Evolutionary conservation across 2,888 invertebrate genomes (phyloP), one percentile per base, ranked within the genome.

Genomic region (Leptura quadrifasciata): DNA sequence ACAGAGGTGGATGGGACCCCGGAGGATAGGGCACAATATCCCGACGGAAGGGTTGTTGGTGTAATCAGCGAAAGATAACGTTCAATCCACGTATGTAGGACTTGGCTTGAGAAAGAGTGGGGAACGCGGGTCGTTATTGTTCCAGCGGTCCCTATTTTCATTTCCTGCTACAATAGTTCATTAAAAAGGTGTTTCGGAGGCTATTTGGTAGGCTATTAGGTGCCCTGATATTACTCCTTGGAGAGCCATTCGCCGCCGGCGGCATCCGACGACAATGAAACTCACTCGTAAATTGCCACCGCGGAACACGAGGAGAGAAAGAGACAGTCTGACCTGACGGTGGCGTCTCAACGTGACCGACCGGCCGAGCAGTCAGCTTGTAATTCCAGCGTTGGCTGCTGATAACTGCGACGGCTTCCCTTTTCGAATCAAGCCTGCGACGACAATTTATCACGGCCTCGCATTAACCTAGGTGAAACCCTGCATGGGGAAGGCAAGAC

Each of bases 111-210:
- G 78, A 61, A 79, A 81, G 79, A 82, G 79, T 79, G 76, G 82
- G 63, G 75, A 79, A 78, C 79, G 76, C 77, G 79, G 84, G 84
- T 85, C 85, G 86, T 86, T 86, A 86, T 86, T 84, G 87, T 85
- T 84, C 84, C 84, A 84, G 83, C 86, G 85, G 85, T 86, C 88
- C 89, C 89, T 87, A 88, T 89, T 89, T 90, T 90, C 90, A 90
- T 90, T 90, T 90, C 89, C 89, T 88, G 88, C 88, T 88, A 88
- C 90, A 88, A 89, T 90, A 92, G 93, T 93, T 93, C 93, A 93
- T 93, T 93, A 93, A 93, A 93, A 92, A 93, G 92, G 93, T 93
- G 92, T 93, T 93, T 92, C 92, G 90, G 90, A 91, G 91, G 92
- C 93, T 92, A 92, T 93, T 93, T 92, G 91, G 91, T 91, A 91